Evolutionary conservation across 2,113 vertebrate genomes (phyloP).

Genomic region (Neofelis nebulosa): DNA sequence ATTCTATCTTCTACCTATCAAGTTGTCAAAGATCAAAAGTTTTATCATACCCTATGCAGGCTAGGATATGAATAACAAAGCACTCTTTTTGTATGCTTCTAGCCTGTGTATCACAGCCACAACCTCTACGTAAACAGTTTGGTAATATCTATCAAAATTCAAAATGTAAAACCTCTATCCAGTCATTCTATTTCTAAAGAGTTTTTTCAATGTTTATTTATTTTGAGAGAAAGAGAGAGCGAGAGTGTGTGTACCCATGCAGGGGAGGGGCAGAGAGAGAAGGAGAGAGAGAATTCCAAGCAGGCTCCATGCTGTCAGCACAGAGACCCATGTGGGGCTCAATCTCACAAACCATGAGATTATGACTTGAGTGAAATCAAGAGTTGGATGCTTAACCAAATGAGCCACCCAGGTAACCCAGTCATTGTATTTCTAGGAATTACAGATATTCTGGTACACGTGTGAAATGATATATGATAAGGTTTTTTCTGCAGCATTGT

Average conservation of each 20-base stretch:
- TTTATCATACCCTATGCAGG: neutral
- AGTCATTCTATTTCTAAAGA: conserved; percentile 3
- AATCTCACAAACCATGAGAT: too few relatives aligned
- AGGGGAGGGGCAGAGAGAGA: too few relatives aligned
- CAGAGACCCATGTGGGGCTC: too few relatives aligned
- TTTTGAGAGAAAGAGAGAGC: too few relatives aligned
- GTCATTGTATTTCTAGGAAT: neutral
- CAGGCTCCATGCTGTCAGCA: too few relatives aligned
- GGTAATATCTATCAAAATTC: neutral
- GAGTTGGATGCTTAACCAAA: too few relatives aligned
- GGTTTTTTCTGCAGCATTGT: neutral
- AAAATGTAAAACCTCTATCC: neutral
- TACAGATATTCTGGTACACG: neutral
- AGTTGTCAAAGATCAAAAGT: neutral
- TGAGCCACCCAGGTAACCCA: neutral
- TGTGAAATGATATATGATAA: neutral
- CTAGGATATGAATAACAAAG: neutral
- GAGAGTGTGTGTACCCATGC: too few relatives aligned
- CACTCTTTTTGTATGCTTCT: neutral
- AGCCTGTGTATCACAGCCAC: neutral
- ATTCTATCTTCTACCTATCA: neutral
- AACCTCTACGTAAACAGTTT: neutral
- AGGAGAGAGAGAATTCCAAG: too few relatives aligned
- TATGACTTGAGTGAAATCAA: too few relatives aligned
- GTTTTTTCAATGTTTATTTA: too few relatives aligned